These are phyloP conservation scores for Zelostemma sp. DNA, from an alignment of 1,140 invertebrate species.

Conservation along the genomic window DNA sequence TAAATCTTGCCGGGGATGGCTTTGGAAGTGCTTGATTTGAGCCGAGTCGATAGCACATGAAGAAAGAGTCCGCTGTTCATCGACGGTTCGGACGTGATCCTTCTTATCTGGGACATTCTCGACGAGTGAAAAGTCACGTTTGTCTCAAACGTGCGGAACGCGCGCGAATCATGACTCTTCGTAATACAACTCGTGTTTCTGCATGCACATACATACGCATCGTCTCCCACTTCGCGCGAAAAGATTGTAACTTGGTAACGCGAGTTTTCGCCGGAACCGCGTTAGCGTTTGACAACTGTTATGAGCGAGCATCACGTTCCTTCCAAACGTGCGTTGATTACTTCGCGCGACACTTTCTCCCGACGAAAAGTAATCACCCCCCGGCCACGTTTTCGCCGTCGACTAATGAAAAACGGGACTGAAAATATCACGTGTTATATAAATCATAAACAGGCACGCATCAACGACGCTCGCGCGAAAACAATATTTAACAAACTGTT, in stretches of 20 bases:
- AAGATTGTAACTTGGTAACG: constrained; percentile 18
- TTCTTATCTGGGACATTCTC: constrained; percentile 47
- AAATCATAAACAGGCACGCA: background rate
- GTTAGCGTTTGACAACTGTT: background rate
- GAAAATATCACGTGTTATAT: constrained; percentile 2
- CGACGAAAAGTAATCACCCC: constrained; percentile 1
- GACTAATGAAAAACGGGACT: background rate
- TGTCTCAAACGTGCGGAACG: constrained; percentile 45
- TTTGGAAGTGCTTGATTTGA: too few species aligned
- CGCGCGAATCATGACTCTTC: constrained; percentile 15
- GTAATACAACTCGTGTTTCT: constrained; percentile 21
- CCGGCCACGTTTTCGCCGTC: background rate
- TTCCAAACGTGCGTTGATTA: background rate
- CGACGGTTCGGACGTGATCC: constrained; percentile 7
- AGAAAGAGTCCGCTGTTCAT: too few species aligned
- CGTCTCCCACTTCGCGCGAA: background rate
- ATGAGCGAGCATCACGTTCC: background rate
- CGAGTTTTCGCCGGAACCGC: constrained; percentile 6
- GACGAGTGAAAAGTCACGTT: constrained; percentile 50
- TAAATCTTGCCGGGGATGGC: too few species aligned
- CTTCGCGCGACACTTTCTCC: background rate
- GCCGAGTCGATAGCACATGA: too few species aligned
- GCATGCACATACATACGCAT: constrained; percentile 1
- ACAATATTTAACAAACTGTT: background rate
- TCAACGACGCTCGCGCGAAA: background rate